Evolutionary conservation across 2,797 vertebrate genomes (phyloP).

Genomic region (Catharus ustulatus): DNA sequence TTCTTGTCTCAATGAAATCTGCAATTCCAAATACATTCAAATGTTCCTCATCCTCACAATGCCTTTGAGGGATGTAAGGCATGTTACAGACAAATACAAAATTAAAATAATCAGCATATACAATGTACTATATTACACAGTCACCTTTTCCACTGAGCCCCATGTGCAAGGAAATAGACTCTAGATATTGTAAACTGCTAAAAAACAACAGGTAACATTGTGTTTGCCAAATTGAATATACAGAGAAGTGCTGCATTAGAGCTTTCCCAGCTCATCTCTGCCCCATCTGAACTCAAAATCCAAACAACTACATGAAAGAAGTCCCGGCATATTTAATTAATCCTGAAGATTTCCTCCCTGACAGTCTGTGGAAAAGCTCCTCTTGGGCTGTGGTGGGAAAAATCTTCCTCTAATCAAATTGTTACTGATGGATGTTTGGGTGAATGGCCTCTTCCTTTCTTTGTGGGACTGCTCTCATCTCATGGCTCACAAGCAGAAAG

Average conservation of each 20-base stretch:
- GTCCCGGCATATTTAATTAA: neutral
- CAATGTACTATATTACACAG: neutral
- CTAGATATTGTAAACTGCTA: neutral
- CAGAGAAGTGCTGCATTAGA: neutral
- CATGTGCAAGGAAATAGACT: neutral
- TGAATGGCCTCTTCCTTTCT: conserved; percentile 26
- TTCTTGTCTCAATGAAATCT: neutral
- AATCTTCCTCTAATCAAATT: conserved; percentile 13
- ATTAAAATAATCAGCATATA: neutral
- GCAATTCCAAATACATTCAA: neutral
- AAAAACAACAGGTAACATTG: neutral
- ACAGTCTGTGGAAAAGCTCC: conserved; percentile 6
- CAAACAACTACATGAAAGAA: neutral
- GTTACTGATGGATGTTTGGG: conserved; percentile 21
- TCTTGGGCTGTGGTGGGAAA: neutral
- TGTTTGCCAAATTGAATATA: neutral
- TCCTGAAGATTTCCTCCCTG: conserved; percentile 9
- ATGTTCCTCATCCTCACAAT: neutral
- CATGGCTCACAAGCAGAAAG: neutral
- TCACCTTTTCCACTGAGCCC: neutral
- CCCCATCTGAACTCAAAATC: conserved; percentile 4
- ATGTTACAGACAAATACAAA: neutral
- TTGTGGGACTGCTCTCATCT: neutral
- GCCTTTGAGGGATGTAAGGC: neutral
- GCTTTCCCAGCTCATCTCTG: neutral